phyloP scores from a whole-genome alignment of 2,888 invertebrate genomes.

The Leptinotarsa haldemani region DNA sequence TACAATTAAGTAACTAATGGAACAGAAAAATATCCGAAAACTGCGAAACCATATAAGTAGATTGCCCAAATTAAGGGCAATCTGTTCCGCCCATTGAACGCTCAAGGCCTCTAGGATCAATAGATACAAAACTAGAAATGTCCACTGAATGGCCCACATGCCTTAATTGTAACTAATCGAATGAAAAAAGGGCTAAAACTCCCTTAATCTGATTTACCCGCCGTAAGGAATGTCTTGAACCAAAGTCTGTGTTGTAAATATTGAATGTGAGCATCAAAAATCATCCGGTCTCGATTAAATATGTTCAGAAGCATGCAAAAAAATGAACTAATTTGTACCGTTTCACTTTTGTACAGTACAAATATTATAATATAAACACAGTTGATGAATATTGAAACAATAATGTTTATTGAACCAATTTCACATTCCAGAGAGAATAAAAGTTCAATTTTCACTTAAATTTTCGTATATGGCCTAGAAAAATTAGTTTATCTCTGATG shows the following conservation, averaged over 20 bases:
- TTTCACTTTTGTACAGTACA: not conserved
- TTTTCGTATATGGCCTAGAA: too few species aligned
- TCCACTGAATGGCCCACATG: constrained; percentile 10
- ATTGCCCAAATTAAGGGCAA: constrained; percentile 5
- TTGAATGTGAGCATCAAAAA: not conserved
- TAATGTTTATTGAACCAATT: not conserved
- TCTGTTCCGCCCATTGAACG: not conserved
- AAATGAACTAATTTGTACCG: not conserved
- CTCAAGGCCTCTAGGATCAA: not conserved
- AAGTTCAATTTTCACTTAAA: too few species aligned
- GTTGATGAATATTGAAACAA: not conserved
- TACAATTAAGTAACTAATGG: constrained; percentile 5
- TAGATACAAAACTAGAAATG: constrained; percentile 3
- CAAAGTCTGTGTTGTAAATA: not conserved
- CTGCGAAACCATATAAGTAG: constrained; percentile 4
- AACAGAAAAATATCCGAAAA: constrained; percentile 13
- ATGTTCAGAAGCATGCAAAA: too few species aligned
- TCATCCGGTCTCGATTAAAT: too few species aligned
- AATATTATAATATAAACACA: not conserved
- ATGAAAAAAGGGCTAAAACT: not conserved
- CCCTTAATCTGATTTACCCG: not conserved
- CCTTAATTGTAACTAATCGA: constrained; percentile 9
- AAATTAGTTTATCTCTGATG: too few species aligned
- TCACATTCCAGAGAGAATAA: too few species aligned
- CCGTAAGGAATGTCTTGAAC: not conserved